Evolutionary conservation across 1,140 invertebrate species (phyloP), one percentile per base, ranked within the genome.

Genomic region (Cataglyphis hispanica): DNA sequence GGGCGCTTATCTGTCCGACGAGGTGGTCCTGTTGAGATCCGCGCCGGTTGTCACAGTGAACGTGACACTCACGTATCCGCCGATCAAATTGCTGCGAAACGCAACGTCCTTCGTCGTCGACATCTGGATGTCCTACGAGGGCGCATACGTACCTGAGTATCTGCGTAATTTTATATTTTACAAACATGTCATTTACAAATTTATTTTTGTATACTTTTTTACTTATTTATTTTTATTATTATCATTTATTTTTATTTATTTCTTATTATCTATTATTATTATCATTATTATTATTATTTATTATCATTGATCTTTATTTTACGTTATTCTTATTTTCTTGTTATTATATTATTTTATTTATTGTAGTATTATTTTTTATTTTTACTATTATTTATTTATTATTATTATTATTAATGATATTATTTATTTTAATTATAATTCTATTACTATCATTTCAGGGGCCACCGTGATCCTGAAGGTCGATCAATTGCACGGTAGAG

Each of bases 1-100:
- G 5, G 97, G 97, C 11, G 96, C 97, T 0, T 96, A 96, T 67
- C 93, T 95, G 40, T 96, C 96, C 22, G 95, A 95, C 40, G 94
- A 95, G 61, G 95, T 95, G 1, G 96, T 96, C 78, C 60, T 97
- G 10, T 95, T 97, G 37, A 94, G 95, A 64, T 95, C 96, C 11
- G 94, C 96, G 84, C 96, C 96, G 1, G 96, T 97, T 1, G 93
- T 97, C 4, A 95, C 94, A 22, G 27, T 95, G 19, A 75, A 31
- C 10, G 63, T 91, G 16, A 86, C 69, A 2, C 31, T 94, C 16
- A 60, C 6, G 31, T 53, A 85, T 88, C 95, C 2, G 86, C 91
- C 43, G 89, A 86, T 10, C 94, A 96, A 61, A 90, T 87, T 81
- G 92, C 94, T 31, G 93, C 95, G 0, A 91, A 96, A 87, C 94